Evolutionary conservation across 2,113 vertebrate genomes (phyloP), one percentile per base, ranked within the genome.

Genomic region (Rhinogobius similis): DNA sequence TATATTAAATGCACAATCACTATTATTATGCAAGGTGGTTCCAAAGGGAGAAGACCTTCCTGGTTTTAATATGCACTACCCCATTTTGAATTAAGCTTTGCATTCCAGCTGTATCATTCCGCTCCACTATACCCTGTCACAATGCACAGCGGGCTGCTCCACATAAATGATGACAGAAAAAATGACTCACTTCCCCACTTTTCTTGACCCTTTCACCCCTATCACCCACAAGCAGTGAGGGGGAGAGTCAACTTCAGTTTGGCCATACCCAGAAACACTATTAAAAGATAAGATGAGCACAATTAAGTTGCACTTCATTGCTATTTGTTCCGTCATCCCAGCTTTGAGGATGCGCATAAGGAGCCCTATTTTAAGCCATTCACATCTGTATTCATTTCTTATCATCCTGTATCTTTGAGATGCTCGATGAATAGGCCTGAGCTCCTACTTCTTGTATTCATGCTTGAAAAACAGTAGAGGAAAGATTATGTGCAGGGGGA

Each of bases 161-260:
- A 82, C 78, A 89, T 86, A 83, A 83, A 82, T 90, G 86, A 90
- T 90, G 88, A 91, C 91, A 91, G 84, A 72, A 91, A 88, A 92
- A 89, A 92, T 87, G 79, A 91, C 79, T 88, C 76, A 79, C 74
- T 83, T 78, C 69, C 82, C 63, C 66, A 87, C 86, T 87, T 76
- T 80, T 53, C 73, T 77, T 90, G 88, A 91, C 83, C 90, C 73
- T 64, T 86, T 73, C 75, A 78, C 79, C 76, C 71, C 71, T 46
- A 11, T 82, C 65, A 77, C 61, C 53, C 65, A 67, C 74, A 79
- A 76, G 68, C 76, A 41, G 77, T 38, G 72, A 70, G 77, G 70
- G n/a, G 76, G 62, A 86, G 78, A 83, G 85, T 92, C 90, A 84
- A 86, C 89, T 90, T 88, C 86, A 90, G 91, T 91, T 86, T 89